These are phyloP conservation scores for Drosophila kurseongensis DNA, from an alignment of 1,140 invertebrate genomes.

Conservation along the genomic window DNA sequence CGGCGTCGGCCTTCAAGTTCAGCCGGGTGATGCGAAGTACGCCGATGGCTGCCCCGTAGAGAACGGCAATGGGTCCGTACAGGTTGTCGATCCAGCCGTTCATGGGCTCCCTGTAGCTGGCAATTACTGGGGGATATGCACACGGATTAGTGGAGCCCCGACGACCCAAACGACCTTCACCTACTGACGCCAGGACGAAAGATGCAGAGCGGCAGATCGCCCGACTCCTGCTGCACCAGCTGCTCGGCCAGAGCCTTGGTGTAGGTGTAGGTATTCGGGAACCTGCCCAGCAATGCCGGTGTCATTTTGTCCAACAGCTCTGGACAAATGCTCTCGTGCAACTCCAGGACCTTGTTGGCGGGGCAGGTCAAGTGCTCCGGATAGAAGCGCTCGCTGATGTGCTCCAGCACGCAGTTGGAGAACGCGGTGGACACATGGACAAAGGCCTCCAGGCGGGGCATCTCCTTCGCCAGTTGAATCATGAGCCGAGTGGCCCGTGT, in stretches of 20 bases:
- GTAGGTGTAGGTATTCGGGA: conserved; percentile 93
- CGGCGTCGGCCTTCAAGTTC: conserved; percentile 86
- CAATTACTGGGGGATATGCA: conserved; percentile 88
- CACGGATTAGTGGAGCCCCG: background rate
- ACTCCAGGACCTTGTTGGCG: conserved; percentile 87
- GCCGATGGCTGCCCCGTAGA: conserved; percentile 89
- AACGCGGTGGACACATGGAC: conserved; percentile 91
- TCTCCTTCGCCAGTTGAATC: conserved; percentile 87
- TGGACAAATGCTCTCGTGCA: conserved; percentile 85
- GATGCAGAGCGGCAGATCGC: conserved; percentile 89
- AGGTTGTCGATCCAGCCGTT: conserved; percentile 95
- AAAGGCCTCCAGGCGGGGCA: conserved; percentile 88
- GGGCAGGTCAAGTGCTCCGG: conserved; percentile 87
- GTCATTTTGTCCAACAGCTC: conserved; percentile 89
- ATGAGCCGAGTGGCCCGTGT: conserved; percentile 86
- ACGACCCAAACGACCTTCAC: conserved; percentile 27
- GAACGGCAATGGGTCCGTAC: conserved; percentile 93
- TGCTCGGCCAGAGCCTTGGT: conserved; percentile 93
- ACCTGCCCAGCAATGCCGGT: conserved; percentile 88
- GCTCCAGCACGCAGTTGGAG: conserved; percentile 87
- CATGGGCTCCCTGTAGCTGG: conserved; percentile 90
- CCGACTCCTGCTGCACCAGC: conserved; percentile 87
- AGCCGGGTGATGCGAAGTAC: conserved; percentile 87
- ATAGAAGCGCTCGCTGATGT: conserved; percentile 90
- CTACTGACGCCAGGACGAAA: conserved; percentile 90